Evolutionary conservation across 35 echinoderm and acorn worm species (phyloP), one percentile per base, ranked within the genome.

Genomic region (Lytechinus variegatus): DNA sequence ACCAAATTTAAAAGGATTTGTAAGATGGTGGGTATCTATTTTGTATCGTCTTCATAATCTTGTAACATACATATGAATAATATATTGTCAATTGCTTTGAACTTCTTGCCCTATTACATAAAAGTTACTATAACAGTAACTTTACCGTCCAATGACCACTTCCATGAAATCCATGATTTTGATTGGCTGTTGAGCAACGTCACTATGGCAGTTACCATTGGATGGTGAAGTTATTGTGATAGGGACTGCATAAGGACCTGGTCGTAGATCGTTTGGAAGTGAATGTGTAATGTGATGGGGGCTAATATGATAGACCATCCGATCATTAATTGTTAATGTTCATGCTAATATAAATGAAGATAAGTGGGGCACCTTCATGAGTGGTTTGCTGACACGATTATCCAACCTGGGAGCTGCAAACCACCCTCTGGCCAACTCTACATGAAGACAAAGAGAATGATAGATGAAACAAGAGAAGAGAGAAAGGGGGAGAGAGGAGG

Each of bases 391-490:
- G 92, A 93, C 92, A 28, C 92, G 92, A 55, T 44, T 93, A 57
- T 93, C 92, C 92, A 93, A 57, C 54, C 92, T 54, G 11, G 92
- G 2, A 93, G 92, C 52, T 33, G 92, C 55, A 93, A 93, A 93
- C 92, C 54, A 54, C 92, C 92, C 52, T 93, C 92, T 54, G 92
- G 92, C 92, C 92, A 93, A 93, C 92, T 93, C 92, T 93, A 93
- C 54, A 55, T 53, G 54, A 55, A 55, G 9, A 55, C 3, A 93
- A 5, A 57, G 12, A 57, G 54, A 55, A 57, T 10, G 10, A 27
- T 5, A 56, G 52, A 93, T 21, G 27, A 93, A 52, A 54, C 9
- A 89, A 14, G 53, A 27, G 53, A 27, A n/a, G n/a, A n/a, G n/a
- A n/a, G n/a, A n/a, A n/a, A n/a, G n/a, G n/a, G n/a, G n/a, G n/a